Evolutionary conservation across 2,888 invertebrate genomes (phyloP), one percentile per base, ranked within the genome.

Genomic region (Zygaena filipendulae): DNA sequence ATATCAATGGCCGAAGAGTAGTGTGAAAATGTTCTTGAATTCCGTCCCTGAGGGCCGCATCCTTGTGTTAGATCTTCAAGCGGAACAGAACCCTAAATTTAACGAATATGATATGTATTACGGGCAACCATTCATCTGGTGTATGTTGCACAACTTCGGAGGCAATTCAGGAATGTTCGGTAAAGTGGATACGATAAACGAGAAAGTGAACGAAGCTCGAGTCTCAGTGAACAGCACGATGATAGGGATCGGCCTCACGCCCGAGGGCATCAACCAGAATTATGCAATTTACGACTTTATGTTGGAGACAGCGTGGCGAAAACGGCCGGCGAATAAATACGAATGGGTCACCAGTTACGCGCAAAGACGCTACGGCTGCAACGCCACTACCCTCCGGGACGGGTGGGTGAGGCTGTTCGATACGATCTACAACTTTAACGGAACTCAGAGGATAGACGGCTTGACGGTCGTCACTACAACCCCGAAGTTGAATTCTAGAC

Each of bases 71-170:
- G 97, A 98, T 64, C 74, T 97, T 4, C 91, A 92, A 52, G 90
- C 96, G 0, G 97, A 97, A 56, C 86, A 91, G 33, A 84, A 82
- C 58, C 96, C 96, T 0, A 88, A 91, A 48, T 97, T 91, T 55
- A 62, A 74, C 4, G 64, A 85, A 18, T 83, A 92, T 4, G 59
- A 88, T 1, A 92, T 91, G 36, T 98, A 92, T 66, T 95, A 85
- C 54, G 97, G 96, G 0, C 97, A 97, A 51, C 94, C 95, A 0
- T 98, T 91, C 57, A 90, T 98, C 37, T 97, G 96, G 95, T 94
- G 95, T 56, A 95, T 97, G 94, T 71, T 97, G 24, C 97, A 97
- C 53, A 94, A 97, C 62, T 97, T 95, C 57, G 97, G 97, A 1
- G 97, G 97, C 1, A 94, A 92, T 0, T 68, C 92, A 23, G 95